phyloP scores from a whole-genome alignment of 1,140 invertebrate species.

The Drosophila nigromelanica region DNA sequence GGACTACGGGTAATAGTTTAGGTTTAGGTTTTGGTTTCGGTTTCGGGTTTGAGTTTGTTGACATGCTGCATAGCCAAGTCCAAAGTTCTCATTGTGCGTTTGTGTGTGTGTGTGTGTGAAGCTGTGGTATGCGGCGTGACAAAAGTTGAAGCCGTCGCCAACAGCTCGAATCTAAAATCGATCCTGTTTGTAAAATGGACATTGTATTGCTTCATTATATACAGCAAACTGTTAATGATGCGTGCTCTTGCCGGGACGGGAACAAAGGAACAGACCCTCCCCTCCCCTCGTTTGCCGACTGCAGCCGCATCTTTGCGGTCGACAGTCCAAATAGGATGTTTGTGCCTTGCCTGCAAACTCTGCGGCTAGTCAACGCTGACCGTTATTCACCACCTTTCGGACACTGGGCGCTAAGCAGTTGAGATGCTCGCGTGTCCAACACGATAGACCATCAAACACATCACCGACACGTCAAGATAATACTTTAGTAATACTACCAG shows the following conservation, averaged over 20 bases:
- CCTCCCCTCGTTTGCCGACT: not conserved
- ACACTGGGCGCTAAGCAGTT: not conserved
- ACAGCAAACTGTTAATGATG: conserved; percentile 50
- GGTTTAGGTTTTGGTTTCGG: conserved; percentile 22
- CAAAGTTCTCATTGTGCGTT: conserved; percentile 8
- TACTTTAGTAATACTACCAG: too few relatives aligned
- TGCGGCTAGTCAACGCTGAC: too few relatives aligned
- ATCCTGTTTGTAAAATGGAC: not conserved
- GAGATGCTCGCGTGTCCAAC: too few relatives aligned
- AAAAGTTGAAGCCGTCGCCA: conserved; percentile 9
- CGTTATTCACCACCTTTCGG: not conserved
- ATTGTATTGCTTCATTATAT: conserved; percentile 49
- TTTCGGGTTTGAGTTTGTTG: conserved; percentile 39
- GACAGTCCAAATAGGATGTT: conserved; percentile 20
- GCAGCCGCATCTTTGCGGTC: conserved; percentile 23
- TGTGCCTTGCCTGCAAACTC: not conserved
- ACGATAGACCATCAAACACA: too few relatives aligned
- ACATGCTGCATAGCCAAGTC: conserved; percentile 37
- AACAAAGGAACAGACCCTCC: not conserved
- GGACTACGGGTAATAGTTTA: conserved; percentile 7
- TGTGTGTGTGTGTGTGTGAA: not conserved
- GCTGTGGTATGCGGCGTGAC: not conserved
- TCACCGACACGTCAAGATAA: too few relatives aligned
- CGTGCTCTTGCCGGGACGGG: not conserved
- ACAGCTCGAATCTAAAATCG: conserved; percentile 4